Conservation (phyloP, 2,797 vertebrate genomes). For the Choloepus didactylus region DNA sequence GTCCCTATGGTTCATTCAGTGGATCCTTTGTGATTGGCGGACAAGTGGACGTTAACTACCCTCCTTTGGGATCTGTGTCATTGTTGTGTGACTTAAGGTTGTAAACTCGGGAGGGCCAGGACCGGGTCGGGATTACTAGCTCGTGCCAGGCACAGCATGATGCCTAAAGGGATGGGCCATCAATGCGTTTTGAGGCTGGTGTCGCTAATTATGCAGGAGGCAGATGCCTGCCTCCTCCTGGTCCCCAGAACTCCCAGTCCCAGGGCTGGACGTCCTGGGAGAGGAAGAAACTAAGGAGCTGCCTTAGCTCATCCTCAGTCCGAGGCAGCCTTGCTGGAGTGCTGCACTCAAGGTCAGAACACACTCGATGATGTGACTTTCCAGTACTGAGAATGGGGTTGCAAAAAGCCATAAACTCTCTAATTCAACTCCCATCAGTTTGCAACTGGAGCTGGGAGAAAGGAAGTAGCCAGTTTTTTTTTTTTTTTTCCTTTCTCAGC, state of each 20-base stretch:
- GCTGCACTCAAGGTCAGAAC: neutral
- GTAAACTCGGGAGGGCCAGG: conserved; percentile 69
- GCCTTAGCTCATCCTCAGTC: neutral
- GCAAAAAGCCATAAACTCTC: neutral
- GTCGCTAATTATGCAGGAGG: conserved; percentile 65
- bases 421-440: conserved; percentile 55
- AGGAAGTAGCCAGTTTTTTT: conserved; percentile 41
- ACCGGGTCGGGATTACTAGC: conserved; percentile 68
- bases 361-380: neutral
- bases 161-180: conserved; percentile 61
- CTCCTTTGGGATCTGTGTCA: conserved; percentile 75
- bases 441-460: conserved; percentile 51
- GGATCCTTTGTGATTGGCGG: conserved; percentile 70
- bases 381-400: conserved; percentile 42
- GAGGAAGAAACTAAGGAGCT: conserved; percentile 55
- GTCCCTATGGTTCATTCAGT: conserved; percentile 68
- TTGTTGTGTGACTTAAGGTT: conserved; percentile 76
- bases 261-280: neutral
- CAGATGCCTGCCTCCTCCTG: conserved; percentile 54
- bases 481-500: neutral
- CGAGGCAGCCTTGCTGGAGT: neutral
- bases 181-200: conserved; percentile 57
- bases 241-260: conserved; percentile 56
- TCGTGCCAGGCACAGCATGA: conserved; percentile 80
- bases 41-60: conserved; percentile 73